Conservation (phyloP, 1,140 invertebrate genomes). For the Drosophila repletoides region DNA sequence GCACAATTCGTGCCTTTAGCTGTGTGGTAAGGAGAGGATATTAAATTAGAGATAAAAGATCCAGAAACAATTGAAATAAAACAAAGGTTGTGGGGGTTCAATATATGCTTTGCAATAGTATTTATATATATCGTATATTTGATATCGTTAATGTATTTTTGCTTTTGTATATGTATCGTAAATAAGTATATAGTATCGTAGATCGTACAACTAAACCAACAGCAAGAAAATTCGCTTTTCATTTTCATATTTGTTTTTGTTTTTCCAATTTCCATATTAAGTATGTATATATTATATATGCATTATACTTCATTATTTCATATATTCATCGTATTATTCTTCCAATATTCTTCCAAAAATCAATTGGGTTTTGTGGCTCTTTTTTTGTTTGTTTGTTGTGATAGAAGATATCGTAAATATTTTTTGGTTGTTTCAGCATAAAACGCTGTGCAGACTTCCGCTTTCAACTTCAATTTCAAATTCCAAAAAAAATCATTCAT, state of each 20-base stretch:
- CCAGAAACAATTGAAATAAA: constrained; percentile 50
- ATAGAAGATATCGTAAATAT: constrained; percentile 63
- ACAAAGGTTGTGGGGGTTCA: constrained; percentile 45
- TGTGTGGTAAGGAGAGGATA: constrained; percentile 24
- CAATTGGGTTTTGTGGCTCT: constrained; percentile 50
- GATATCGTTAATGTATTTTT: constrained; percentile 35
- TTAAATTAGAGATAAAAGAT: constrained; percentile 36
- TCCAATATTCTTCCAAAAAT: neutral
- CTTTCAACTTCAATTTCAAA: constrained; percentile 42
- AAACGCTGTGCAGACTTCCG: constrained; percentile 72
- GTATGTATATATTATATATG: constrained; percentile 20
- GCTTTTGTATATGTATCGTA: constrained; percentile 53
- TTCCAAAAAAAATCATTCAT: constrained; percentile 51
- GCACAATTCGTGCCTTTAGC: constrained; percentile 65
- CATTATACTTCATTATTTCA: constrained; percentile 3
- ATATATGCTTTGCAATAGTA: constrained; percentile 55
- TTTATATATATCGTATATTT: constrained; percentile 60
- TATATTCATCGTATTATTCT: constrained; percentile 8
- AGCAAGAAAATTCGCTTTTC: constrained; percentile 82
- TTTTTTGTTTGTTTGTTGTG: constrained; percentile 31
- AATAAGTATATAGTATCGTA: constrained; percentile 49
- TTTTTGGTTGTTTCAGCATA: constrained; percentile 73
- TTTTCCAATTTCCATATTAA: constrained; percentile 55
- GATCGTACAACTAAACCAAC: constrained; percentile 75
- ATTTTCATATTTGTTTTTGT: constrained; percentile 46